A percentile compares a stretch with the other conserved stretches of the same genome.
Conservation (phyloP, 2,113 vertebrate genomes). For the Lates calcarifer region DNA sequence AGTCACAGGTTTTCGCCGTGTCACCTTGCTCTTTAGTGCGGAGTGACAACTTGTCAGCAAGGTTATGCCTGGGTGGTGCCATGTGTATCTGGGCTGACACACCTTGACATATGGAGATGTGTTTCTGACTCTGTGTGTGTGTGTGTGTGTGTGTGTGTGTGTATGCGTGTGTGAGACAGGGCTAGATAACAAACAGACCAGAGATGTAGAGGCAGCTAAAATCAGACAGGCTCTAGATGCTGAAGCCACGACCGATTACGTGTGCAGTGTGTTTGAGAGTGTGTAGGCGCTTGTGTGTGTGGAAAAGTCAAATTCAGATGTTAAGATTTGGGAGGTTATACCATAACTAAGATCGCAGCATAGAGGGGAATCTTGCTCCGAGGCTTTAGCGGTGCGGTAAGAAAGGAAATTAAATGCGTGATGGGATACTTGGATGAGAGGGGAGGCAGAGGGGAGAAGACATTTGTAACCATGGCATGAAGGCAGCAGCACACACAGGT, state of each 20-base stretch:
- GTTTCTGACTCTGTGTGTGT: slow-evolving; percentile 32
- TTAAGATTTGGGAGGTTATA: slow-evolving; percentile 35
- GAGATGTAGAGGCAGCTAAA: slow-evolving; percentile 34
- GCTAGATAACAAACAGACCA: slow-evolving; percentile 44
- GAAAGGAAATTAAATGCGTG: slow-evolving; percentile 49
- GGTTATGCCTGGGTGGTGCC: slow-evolving; percentile 64
- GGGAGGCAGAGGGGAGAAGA: slow-evolving; percentile 7
- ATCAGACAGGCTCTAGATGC: slow-evolving; percentile 28
- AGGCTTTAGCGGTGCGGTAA: slow-evolving; percentile 26
- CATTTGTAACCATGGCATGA: slow-evolving; percentile 50
- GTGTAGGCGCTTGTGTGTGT: neutral
- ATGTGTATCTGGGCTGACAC: slow-evolving; percentile 44
- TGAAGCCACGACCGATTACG: neutral
- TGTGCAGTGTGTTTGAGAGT: slow-evolving; percentile 3
- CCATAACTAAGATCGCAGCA: slow-evolving; percentile 24
- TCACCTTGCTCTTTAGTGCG: slow-evolving; percentile 69
- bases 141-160: slow-evolving; percentile 23
- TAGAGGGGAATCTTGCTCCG: slow-evolving; percentile 1
- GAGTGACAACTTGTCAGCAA: slow-evolving; percentile 71
- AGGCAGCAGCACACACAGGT: slow-evolving; percentile 14
- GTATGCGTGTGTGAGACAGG: slow-evolving; percentile 21
- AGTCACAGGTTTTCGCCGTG: slow-evolving; percentile 33
- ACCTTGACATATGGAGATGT: slow-evolving; percentile 68
- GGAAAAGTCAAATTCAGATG: slow-evolving; percentile 20
- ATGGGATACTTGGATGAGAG: slow-evolving; percentile 43